Conservation (phyloP, 2,888 invertebrate species). For the Embidobia sp. region DNA sequence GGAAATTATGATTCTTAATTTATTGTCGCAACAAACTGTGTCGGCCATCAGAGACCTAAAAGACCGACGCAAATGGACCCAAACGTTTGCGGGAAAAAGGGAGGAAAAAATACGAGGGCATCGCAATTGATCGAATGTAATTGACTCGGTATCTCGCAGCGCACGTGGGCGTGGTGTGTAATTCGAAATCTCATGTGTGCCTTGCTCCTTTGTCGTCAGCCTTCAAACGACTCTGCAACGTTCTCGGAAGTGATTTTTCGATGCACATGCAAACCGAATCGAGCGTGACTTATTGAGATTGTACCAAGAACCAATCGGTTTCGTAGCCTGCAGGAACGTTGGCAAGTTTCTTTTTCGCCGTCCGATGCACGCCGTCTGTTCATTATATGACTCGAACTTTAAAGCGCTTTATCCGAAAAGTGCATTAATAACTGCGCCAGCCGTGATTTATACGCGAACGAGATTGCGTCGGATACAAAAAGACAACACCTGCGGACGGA, state of each 20-base stretch:
- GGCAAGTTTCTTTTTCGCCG: conserved; percentile 49
- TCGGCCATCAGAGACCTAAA: neutral
- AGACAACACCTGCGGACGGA: no score
- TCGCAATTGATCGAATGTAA: conserved; percentile 43
- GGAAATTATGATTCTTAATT: no score
- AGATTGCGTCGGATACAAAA: neutral
- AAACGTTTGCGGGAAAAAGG: neutral
- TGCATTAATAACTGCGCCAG: conserved; percentile 35
- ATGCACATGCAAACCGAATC: conserved; percentile 70
- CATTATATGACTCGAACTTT: conserved; percentile 42
- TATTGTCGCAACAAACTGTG: no score
- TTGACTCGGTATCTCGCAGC: conserved; percentile 35
- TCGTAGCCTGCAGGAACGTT: conserved; percentile 61
- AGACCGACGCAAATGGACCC: neutral
- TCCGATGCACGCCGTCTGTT: conserved; percentile 35
- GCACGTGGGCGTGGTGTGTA: conserved; percentile 42
- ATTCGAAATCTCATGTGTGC: conserved; percentile 48
- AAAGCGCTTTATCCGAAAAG: conserved; percentile 46
- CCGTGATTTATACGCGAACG: conserved; percentile 25
- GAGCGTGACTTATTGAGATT: conserved; percentile 72
- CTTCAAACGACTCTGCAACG: conserved; percentile 44
- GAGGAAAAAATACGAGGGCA: conserved; percentile 6
- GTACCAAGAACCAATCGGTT: conserved; percentile 72
- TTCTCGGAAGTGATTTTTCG: conserved; percentile 67
- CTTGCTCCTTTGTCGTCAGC: conserved; percentile 48